Percentiles rank a stretch among this genome's conserved stretches.
phyloP scores from a whole-genome alignment of 1,140 invertebrate species.

The Leucophenga varia region DNA sequence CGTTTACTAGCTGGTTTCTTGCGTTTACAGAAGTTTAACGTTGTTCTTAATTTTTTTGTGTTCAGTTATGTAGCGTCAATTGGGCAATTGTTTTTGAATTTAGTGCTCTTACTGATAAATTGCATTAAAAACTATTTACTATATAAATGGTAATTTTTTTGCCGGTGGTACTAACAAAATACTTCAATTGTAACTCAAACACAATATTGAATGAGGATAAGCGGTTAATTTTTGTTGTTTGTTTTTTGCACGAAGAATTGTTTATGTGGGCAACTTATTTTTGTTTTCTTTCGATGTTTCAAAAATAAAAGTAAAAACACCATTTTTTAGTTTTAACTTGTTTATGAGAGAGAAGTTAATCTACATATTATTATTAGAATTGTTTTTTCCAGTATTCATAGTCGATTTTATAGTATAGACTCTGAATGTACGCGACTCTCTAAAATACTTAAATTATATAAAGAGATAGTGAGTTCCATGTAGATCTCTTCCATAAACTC shows the following conservation, averaged over 20 bases:
- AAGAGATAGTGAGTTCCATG: too few species aligned
- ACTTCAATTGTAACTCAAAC: background rate
- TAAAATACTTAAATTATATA: too few species aligned
- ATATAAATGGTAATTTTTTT: too few species aligned
- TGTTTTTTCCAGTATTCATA: background rate
- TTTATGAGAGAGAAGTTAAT: background rate
- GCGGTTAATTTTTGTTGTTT: background rate
- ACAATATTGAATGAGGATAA: background rate
- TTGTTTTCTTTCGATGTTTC: background rate
- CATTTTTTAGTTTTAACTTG: background rate
- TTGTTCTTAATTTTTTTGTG: background rate
- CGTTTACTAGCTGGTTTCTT: background rate
- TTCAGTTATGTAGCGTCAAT: too few species aligned
- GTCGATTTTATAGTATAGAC: too few species aligned
- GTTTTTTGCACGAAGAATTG: background rate
- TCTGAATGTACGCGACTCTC: too few species aligned
- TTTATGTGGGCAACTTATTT: background rate
- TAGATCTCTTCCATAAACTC: too few species aligned
- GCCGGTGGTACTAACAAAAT: background rate
- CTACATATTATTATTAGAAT: background rate
- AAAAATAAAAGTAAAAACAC: background rate
- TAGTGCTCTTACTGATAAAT: too few species aligned
- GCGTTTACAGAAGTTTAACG: background rate
- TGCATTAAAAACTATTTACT: too few species aligned
- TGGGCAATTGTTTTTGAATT: too few species aligned